Evolutionary conservation across 2,797 vertebrate species (phyloP).

Genomic region (Eleutherodactylus coqui): DNA sequence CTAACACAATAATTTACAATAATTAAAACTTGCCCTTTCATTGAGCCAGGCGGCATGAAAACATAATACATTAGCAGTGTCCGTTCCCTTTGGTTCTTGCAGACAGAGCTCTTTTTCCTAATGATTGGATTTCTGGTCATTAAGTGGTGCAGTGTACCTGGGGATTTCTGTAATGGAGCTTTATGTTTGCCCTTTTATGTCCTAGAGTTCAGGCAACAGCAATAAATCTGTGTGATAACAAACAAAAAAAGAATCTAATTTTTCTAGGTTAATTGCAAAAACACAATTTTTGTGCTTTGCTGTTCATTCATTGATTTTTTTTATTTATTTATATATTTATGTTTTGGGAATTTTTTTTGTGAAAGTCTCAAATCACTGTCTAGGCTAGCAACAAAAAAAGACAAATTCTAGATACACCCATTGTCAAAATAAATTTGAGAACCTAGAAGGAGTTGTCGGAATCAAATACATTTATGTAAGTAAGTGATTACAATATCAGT

Average conservation of each 20-base stretch:
- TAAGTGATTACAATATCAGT: too few relatives aligned
- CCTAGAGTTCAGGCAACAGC: constrained; percentile 35
- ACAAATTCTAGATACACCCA: background rate
- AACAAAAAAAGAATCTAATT: background rate
- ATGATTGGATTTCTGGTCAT: constrained; percentile 51
- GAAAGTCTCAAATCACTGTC: background rate
- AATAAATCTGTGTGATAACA: constrained; percentile 35
- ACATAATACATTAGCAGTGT: constrained; percentile 36
- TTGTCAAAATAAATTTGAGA: too few relatives aligned
- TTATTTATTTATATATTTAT: background rate
- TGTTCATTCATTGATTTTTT: background rate
- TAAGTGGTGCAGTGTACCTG: constrained; percentile 18
- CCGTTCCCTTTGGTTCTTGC: constrained; percentile 40
- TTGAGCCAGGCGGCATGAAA: constrained; percentile 32
- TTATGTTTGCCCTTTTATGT: constrained; percentile 46
- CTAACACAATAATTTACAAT: constrained; percentile 45
- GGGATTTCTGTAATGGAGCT: rapidly evolving
- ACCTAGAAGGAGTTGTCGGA: too few relatives aligned
- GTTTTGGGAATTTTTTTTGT: background rate
- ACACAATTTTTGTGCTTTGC: background rate
- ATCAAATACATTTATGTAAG: too few relatives aligned
- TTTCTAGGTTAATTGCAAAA: constrained; percentile 16
- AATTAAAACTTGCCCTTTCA: constrained; percentile 45
- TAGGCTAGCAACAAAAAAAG: background rate
- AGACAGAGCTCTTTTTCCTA: constrained; percentile 34